phyloP scores from a whole-genome alignment of 2,797 vertebrate species.

The Arctocebus calabarensis region DNA sequence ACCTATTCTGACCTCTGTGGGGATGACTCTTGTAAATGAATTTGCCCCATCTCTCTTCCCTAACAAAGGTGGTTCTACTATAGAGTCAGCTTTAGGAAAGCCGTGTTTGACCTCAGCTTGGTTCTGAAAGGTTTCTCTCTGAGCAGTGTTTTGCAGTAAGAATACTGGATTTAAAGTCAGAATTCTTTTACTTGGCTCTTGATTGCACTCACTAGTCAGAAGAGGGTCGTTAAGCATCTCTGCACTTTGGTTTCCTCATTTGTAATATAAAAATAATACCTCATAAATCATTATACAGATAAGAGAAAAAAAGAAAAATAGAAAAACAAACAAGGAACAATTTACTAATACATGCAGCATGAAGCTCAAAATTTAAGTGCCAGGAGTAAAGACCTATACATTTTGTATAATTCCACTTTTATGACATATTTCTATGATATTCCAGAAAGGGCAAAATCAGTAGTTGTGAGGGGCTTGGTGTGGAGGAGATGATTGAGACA shows the following conservation, averaged over 20 bases:
- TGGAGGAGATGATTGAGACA: neutral
- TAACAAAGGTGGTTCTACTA: neutral
- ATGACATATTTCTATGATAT: neutral
- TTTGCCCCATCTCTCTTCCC: neutral
- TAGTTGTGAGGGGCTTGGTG: neutral
- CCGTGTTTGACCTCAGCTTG: neutral
- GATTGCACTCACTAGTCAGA: neutral
- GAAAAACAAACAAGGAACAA: neutral
- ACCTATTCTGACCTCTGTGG: neutral
- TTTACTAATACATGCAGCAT: neutral
- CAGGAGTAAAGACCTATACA: neutral
- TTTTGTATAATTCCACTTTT: neutral
- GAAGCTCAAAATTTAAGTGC: neutral
- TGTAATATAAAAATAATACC: neutral
- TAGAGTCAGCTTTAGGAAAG: slow-evolving; percentile 4
- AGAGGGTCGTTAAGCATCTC: neutral
- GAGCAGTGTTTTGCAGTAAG: neutral
- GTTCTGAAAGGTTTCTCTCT: neutral
- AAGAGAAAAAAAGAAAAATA: neutral
- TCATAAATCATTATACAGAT: neutral
- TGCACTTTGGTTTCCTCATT: neutral
- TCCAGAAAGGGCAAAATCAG: neutral
- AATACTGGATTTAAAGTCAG: neutral
- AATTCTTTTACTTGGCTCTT: neutral
- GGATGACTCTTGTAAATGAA: neutral